Percentiles rank a stretch among this genome's conserved stretches.
Evolutionary conservation across 2,888 invertebrate species (phyloP).

Genomic region (Horisme vitalbata): DNA sequence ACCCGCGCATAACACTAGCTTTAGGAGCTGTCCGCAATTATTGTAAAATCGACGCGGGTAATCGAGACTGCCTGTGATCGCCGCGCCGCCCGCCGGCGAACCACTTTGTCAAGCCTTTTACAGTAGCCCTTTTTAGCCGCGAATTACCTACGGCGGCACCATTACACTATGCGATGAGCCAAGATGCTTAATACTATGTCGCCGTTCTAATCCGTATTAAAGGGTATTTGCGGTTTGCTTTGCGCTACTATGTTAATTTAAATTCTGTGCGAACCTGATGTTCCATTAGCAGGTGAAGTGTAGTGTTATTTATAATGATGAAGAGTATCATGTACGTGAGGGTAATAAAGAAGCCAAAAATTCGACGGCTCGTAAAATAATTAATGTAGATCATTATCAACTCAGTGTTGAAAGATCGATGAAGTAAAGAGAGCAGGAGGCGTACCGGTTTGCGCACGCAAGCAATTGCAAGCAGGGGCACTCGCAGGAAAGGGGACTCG

Average conservation of each 20-base stretch:
- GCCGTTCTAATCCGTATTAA: constrained; percentile 34
- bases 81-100: constrained; percentile 48
- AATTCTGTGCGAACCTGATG: constrained; percentile 7
- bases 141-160: constrained; percentile 43
- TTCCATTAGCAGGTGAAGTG: constrained; percentile 12
- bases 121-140: constrained; percentile 53
- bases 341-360: constrained; percentile 42
- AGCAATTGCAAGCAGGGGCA: constrained; percentile 37
- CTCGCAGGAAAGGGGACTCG: too few species aligned
- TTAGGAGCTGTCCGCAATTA: constrained; percentile 64
- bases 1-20: constrained; percentile 61
- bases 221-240: constrained; percentile 23
- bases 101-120: constrained; percentile 58
- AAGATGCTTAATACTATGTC: constrained; percentile 31
- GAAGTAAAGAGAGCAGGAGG: constrained; percentile 38
- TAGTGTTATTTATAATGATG: constrained; percentile 25
- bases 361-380: constrained; percentile 45
- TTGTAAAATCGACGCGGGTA: constrained; percentile 59
- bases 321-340: constrained; percentile 24
- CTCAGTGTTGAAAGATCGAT: constrained; percentile 51
- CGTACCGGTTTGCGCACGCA: constrained; percentile 53
- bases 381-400: constrained; percentile 52
- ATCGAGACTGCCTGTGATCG: constrained; percentile 49
- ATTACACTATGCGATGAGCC: constrained; percentile 47
- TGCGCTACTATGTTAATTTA: constrained; percentile 13